Conservation (phyloP, 2,113 vertebrate species). For the Lates calcarifer region DNA sequence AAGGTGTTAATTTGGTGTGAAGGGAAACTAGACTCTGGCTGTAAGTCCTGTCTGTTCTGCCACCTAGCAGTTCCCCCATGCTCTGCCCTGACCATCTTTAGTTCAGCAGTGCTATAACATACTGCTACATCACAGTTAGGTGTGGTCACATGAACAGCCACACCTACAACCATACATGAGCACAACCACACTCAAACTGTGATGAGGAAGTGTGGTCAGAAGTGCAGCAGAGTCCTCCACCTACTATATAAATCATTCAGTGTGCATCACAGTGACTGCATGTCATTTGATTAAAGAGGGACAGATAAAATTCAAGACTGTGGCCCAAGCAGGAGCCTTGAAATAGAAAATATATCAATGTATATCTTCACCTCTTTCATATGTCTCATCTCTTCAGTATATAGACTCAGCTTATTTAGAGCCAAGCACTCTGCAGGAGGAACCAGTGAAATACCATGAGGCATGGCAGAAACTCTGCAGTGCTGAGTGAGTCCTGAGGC, state of each 20-base stretch:
- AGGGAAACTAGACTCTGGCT: no score
- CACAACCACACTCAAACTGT: no score
- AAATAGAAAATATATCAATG: no score
- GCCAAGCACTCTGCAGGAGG: slow-evolving; percentile 88
- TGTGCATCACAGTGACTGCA: neutral
- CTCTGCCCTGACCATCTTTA: no score
- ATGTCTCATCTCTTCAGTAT: slow-evolving; percentile 82
- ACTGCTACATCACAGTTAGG: no score
- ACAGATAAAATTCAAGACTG: no score
- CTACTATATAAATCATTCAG: neutral
- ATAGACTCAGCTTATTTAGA: slow-evolving; percentile 96
- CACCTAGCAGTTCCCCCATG: no score
- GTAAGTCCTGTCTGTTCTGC: no score
- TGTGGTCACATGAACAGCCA: no score
- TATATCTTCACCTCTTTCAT: neutral
- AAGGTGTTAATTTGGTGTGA: neutral
- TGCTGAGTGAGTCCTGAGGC: slow-evolving; percentile 88
- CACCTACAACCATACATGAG: no score
- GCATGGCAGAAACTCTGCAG: slow-evolving; percentile 98
- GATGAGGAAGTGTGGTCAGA: no score
- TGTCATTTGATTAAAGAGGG: neutral
- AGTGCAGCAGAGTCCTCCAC: neutral
- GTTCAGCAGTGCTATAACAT: no score
- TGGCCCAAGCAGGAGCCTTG: neutral
- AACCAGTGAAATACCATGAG: slow-evolving; percentile 95